Conservation (phyloP, 2,888 invertebrate genomes). For the Epiblema foenella region DNA sequence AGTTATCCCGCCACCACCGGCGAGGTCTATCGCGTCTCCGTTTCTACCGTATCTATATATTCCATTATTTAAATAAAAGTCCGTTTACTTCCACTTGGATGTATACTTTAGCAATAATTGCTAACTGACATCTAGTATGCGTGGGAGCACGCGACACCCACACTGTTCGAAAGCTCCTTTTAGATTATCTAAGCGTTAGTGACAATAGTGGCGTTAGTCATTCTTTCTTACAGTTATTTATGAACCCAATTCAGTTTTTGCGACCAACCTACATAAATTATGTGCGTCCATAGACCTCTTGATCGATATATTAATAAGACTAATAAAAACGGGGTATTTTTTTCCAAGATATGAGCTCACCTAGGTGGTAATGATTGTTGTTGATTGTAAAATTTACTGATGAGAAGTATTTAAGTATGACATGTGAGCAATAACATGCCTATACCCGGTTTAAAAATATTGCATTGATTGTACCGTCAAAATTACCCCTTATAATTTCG, state of each 20-base stretch:
- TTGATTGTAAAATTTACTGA: constrained; percentile 18
- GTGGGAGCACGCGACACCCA: constrained; percentile 67
- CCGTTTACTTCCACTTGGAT: neutral
- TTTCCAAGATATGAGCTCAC: too few species aligned
- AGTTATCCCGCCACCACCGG: too few species aligned
- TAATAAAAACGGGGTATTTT: too few species aligned
- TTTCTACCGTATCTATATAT: too few species aligned
- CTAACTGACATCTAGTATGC: constrained; percentile 63
- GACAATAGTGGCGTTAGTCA: constrained; percentile 49
- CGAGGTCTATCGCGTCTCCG: too few species aligned
- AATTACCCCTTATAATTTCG: neutral
- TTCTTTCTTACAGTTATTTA: constrained; percentile 59
- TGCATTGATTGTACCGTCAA: too few species aligned
- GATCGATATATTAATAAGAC: too few species aligned
- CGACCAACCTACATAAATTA: constrained; percentile 25
- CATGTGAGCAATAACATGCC: neutral
- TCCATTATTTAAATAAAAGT: constrained; percentile 1
- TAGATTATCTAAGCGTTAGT: constrained; percentile 57
- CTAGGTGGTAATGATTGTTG: constrained; percentile 26
- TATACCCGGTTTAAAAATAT: neutral
- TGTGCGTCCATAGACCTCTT: constrained; percentile 30
- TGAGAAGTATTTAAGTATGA: neutral
- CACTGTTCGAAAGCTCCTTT: constrained; percentile 66
- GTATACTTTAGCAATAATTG: constrained; percentile 47
- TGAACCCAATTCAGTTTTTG: constrained; percentile 33